Evolutionary conservation across 2,888 invertebrate species (phyloP), one percentile per base, ranked within the genome.

Genomic region (Cephus spinipes): DNA sequence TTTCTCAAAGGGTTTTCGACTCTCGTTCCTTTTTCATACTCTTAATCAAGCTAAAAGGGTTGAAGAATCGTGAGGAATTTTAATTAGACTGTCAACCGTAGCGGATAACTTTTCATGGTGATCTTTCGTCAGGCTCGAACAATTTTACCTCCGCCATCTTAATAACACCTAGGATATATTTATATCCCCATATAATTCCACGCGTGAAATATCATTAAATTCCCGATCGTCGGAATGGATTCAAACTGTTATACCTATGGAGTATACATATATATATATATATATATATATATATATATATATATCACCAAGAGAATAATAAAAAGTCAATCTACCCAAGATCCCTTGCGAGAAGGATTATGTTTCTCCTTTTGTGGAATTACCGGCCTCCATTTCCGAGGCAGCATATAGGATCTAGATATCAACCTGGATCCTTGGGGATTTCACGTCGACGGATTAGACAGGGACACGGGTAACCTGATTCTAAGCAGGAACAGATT

Each of bases 61-160:
- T 79, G 55, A 73, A 73, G 73, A 81, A 75, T 33, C 69, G 75
- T 73, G 76, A 78, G 80, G 83, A 83, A 83, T 82, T 81, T 83
- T 83, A 82, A 83, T 82, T 79, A 80, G 79, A 76, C 71, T 76
- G 77, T 78, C 78, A 78, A 75, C 76, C 69, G 69, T 30, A 69
- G 15, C 40, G 4, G 40, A 40, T 40, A 4, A 40, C 15, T 40
- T 40, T 15, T 40, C 40, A 15, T 1, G 40, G 40, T 4, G 40
- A 40, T 40, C 40, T 40, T 40, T 40, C 40, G 40, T 40, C 40
- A 40, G 40, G 15, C 15, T 40, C 15, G 40, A 15, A 40, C 4
- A 40, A 4, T 40, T 40, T 40, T 6, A 40, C 40, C 15, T 40
- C 1, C 4, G 40, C 15, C 40, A 40, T 40, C 15, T 40, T 2